Conservation (phyloP, 2,797 vertebrate genomes). For the Crenichthys baileyi region DNA sequence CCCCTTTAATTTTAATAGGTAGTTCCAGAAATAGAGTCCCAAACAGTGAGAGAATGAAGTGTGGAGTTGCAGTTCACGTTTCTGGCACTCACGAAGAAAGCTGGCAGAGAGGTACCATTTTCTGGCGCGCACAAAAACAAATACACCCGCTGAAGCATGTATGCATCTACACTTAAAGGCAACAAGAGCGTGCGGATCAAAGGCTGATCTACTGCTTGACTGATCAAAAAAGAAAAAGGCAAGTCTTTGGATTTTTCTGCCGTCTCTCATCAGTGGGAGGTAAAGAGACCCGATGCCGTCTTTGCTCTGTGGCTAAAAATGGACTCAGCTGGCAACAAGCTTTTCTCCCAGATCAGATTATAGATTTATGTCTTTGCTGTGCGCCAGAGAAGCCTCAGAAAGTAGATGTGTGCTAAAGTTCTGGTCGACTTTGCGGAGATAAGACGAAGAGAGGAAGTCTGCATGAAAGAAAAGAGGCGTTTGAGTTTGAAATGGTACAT, state of each 20-base stretch:
- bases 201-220: slow-evolving; percentile 31
- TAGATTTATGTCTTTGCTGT: slow-evolving; percentile 60
- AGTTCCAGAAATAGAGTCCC: not conserved
- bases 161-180: slow-evolving; percentile 20
- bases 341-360: slow-evolving; percentile 46
- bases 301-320: slow-evolving; percentile 43
- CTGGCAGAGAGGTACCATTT: slow-evolving; percentile 3
- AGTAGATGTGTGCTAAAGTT: slow-evolving; percentile 43
- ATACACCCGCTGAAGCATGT: not conserved
- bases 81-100: slow-evolving; percentile 6
- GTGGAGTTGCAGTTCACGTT: slow-evolving; percentile 1
- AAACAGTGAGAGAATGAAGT: not conserved
- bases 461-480: slow-evolving; percentile 7
- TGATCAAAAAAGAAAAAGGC: slow-evolving; percentile 35
- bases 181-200: slow-evolving; percentile 36
- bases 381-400: slow-evolving; percentile 48
- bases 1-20: not conserved
- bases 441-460: slow-evolving; percentile 19
- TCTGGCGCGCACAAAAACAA: slow-evolving; percentile 19
- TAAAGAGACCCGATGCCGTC: slow-evolving; percentile 16
- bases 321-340: slow-evolving; percentile 46
- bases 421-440: slow-evolving; percentile 26
- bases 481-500: slow-evolving; percentile 4
- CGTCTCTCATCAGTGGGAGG: slow-evolving; percentile 20
- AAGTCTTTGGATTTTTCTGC: slow-evolving; percentile 30